phyloP scores from a whole-genome alignment of 2,797 vertebrate genomes.

The Sebastes variabilis region DNA sequence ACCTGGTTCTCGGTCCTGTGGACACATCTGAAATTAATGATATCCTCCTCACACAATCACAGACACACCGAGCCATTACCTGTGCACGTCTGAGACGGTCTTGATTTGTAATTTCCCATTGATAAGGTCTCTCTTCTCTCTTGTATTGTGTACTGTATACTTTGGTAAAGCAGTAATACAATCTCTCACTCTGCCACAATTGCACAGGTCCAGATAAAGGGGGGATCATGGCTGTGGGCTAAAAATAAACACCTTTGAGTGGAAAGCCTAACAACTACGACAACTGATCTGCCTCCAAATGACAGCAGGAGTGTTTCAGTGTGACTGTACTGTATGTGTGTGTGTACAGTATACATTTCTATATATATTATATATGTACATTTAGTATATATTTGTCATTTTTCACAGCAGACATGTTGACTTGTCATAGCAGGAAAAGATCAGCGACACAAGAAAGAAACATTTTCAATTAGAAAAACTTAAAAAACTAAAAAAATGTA shows the following conservation, averaged over 20 bases:
- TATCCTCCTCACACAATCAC: neutral
- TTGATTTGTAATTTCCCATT: conserved; percentile 99
- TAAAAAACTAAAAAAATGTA: neutral
- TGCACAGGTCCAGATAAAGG: conserved; percentile 81
- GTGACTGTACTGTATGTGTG: neutral
- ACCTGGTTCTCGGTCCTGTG: neutral
- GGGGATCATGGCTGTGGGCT: conserved; percentile 84
- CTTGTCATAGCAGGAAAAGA: neutral
- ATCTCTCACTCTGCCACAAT: conserved; percentile 72
- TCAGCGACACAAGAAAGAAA: too few relatives aligned
- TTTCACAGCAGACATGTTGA: neutral
- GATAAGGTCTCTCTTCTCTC: conserved; percentile 59
- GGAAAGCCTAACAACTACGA: conserved; percentile 89
- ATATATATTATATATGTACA: neutral
- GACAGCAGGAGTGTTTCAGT: conserved; percentile 3
- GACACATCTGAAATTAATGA: neutral
- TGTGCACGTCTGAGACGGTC: conserved; percentile 96
- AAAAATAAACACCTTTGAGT: conserved; percentile 91
- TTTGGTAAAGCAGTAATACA: conserved; percentile 76
- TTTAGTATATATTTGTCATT: neutral
- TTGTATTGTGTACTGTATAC: conserved; percentile 44
- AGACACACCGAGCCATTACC: conserved; percentile 80
- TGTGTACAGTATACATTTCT: neutral
- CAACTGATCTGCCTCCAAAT: conserved; percentile 73
- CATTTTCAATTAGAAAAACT: neutral